Evolutionary conservation across 2,888 invertebrate genomes (phyloP), one percentile per base, ranked within the genome.

Genomic region (Koerneria pararmatus): DNA sequence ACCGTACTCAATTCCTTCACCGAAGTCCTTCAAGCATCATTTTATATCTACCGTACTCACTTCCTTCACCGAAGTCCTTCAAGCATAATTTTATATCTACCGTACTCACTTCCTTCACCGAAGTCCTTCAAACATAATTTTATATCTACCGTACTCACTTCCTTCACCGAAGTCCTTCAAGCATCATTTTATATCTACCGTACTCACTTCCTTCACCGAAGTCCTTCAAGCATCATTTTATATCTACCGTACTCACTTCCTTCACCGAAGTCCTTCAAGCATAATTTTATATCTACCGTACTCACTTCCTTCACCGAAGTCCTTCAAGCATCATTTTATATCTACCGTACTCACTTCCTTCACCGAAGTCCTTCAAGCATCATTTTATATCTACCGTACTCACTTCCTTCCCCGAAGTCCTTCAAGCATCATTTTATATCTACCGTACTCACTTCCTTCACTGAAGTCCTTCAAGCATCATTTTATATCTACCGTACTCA

Each of bases 61-160:
- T 48, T n/a, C n/a, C n/a, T 41, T 61, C 77, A 75, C 59, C 66
- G 65, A 34, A 67, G 32, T 2, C 27, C 24, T 62, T 35, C 49
- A 24, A 61, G 34, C 60, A 74, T 6, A 51, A 60, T 31, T 60
- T 46, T 2, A 29, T 58, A 22, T 48, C 27, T 70, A 59, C 37
- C 29, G 48, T 62, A 62, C 22, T 62, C 62, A 24, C 41, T 34
- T 35, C 62, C 62, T 29, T 62, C 62, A 35, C 62, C 62, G 27
- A 62, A 62, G 3, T 62, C 62, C n/a, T n/a, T n/a, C n/a, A n/a
- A n/a, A n/a, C n/a, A n/a, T n/a, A n/a, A n/a, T n/a, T n/a, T n/a
- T n/a, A 59, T 29, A 8, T 24, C 2, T n/a, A 66, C n/a, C n/a
- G n/a, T n/a, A n/a, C n/a, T n/a, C n/a, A n/a, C n/a, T n/a, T n/a